Evolutionary conservation across 2,888 invertebrate species (phyloP), one percentile per base, ranked within the genome.

Genomic region (Drosophila anomalata): DNA sequence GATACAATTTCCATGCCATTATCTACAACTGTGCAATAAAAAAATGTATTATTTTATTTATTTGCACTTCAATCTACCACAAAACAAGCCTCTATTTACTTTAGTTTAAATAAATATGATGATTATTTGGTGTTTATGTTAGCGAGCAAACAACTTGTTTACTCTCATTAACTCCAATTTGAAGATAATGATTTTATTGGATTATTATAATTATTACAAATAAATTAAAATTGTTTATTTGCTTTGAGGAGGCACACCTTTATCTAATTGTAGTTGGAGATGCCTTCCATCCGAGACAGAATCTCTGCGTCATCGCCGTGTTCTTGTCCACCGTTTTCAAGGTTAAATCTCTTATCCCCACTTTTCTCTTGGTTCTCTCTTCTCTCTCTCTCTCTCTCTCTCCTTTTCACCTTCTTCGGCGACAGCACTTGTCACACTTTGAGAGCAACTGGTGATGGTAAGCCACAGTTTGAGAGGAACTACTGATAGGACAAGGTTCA

Each of bases 271-370:
- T n/a, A 33, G 5, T 29, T 29, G 2, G 17, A 14, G 29, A 29
- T 29, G 29, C 29, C 8, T 9, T 3, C 29, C 8, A 33, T 29
- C 36, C 39, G 14, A 51, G 60, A 17, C 44, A 44, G 31, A 66
- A 47, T 39, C 31, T 53, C 46, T 47, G 61, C 61, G 61, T 62
- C 61, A 52, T 63, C 31, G 46, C 46, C 31, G 31, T 48, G 14
- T 57, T 70, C 71, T 50, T 71, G 61, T 50, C 61, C 62, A 55
- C 71, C 51, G 22, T 55, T 70, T 70, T 70, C 69, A 70, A 70
- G 69, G 69, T 70, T 70, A 70, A 70, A 62, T 62, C 51, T 61
- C 42, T 46, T 61, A 51, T 47, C 51, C 46, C 62, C 62, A 11
- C 61, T 55, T 39, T 44, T 53, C 39, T 50, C 29, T 69, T 41